Evolutionary conservation across 2,113 vertebrate genomes (phyloP).

Genomic region (Uria aalge): DNA sequence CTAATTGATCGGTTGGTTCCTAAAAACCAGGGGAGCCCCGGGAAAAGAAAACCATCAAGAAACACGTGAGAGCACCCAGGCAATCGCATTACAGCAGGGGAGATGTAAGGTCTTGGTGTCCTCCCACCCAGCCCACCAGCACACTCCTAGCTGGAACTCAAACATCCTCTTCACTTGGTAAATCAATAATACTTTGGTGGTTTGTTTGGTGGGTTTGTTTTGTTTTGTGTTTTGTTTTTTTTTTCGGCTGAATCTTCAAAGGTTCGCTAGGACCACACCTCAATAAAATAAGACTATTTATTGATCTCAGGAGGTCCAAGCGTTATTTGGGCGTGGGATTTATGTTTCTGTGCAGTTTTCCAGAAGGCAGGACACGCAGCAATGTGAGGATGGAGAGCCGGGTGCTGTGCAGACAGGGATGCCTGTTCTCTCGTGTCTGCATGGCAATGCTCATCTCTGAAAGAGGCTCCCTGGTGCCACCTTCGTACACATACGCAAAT

Average conservation of each 20-base stretch:
- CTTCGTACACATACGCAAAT: not conserved
- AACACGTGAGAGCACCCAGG: not conserved
- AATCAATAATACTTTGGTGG: not conserved
- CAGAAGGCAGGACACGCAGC: not conserved
- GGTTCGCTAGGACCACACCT: not conserved
- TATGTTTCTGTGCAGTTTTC: not conserved
- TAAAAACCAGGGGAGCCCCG: not conserved
- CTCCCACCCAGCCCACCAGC: not conserved
- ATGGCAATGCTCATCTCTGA: not conserved
- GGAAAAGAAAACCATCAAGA: not conserved
- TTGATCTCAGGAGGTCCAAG: not conserved
- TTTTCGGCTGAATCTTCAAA: not conserved
- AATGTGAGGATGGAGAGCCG: not conserved
- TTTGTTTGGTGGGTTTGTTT: too few species aligned
- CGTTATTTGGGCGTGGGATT: not conserved
- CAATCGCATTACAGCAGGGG: not conserved
- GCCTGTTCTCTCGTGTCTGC: not conserved
- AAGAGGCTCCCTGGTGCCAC: not conserved
- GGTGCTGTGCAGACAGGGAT: not conserved
- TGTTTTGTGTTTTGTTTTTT: not conserved
- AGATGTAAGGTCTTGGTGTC: not conserved
- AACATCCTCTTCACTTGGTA: not conserved
- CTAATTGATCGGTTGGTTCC: not conserved
- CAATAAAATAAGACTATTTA: not conserved
- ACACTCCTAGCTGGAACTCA: not conserved